These are phyloP conservation scores for Archips xylosteana DNA, from an alignment of 2,888 invertebrate genomes.

Conservation along the genomic window DNA sequence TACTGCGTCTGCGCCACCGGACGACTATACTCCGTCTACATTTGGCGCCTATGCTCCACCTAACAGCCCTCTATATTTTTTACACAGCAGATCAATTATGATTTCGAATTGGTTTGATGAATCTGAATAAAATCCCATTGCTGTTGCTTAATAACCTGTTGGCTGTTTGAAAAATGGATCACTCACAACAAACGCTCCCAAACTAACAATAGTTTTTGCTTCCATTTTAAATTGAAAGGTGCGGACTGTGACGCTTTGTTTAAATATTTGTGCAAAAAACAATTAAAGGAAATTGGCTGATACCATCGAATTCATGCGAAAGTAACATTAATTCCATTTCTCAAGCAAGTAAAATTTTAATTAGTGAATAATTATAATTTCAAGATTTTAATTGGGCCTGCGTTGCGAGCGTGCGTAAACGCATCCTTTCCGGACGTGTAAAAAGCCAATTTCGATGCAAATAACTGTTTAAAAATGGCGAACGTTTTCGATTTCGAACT, in stretches of 20 bases:
- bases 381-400: slow-evolving; percentile 71
- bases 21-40: slow-evolving; percentile 58
- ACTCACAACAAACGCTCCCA: slow-evolving; percentile 65
- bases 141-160: slow-evolving; percentile 83
- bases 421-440: slow-evolving; percentile 61
- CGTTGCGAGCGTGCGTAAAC: slow-evolving; percentile 76
- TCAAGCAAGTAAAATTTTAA: slow-evolving; percentile 33
- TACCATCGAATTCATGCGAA: slow-evolving; percentile 43
- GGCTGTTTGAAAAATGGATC: slow-evolving; percentile 79
- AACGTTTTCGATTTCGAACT: slow-evolving; percentile 69
- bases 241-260: slow-evolving; percentile 37
- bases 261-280: slow-evolving; percentile 40
- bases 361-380: slow-evolving; percentile 40
- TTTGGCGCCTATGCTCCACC: slow-evolving; percentile 82
- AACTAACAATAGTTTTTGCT: slow-evolving; percentile 41
- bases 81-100: slow-evolving; percentile 84
- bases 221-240: slow-evolving; percentile 40
- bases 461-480: slow-evolving; percentile 70
- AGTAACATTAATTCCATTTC: slow-evolving; percentile 52
- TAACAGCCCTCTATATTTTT: slow-evolving; percentile 82
- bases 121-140: slow-evolving; percentile 84
- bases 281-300: slow-evolving; percentile 32
- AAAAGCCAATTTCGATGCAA: slow-evolving; percentile 77
- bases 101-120: slow-evolving; percentile 84
- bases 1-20: slow-evolving; percentile 47